These are phyloP conservation scores for Nannobrachium achirus DNA, from an alignment of 2,113 vertebrate species.

Conservation along the genomic window DNA sequence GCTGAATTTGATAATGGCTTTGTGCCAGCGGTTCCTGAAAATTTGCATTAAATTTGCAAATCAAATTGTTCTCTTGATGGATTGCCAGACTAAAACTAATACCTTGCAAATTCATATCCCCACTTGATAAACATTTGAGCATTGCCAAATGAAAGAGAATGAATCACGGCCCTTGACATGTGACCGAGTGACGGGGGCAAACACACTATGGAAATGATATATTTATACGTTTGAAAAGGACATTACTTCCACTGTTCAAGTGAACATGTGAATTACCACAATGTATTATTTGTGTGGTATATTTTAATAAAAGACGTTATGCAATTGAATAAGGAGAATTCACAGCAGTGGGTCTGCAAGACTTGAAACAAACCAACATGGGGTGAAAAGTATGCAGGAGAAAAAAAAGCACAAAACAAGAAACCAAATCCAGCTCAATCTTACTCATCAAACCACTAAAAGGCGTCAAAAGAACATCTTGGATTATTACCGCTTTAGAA, in stretches of 20 bases:
- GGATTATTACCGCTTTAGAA: constrained; percentile 76
- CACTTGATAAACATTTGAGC: constrained; percentile 31
- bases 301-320: constrained; percentile 34
- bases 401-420: constrained; percentile 33
- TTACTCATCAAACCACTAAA: constrained; percentile 68
- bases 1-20: constrained; percentile 14
- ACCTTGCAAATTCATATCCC: constrained; percentile 15
- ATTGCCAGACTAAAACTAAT: constrained; percentile 38
- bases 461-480: constrained; percentile 75
- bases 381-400: background rate
- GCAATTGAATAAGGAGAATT: constrained; percentile 31
- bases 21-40: constrained; percentile 17
- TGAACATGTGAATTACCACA: constrained; percentile 6
- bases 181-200: background rate
- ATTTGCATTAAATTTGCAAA: constrained; percentile 25
- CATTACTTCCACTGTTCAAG: constrained; percentile 15
- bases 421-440: constrained; percentile 63
- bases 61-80: constrained; percentile 32
- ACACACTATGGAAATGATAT: constrained; percentile 17
- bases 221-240: constrained; percentile 4
- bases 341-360: constrained; percentile 35
- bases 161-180: background rate
- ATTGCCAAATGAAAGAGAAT: constrained; percentile 2
- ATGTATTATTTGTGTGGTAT: constrained; percentile 35
- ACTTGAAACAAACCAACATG: constrained; percentile 40